Evolutionary conservation across 2,113 vertebrate species (phyloP), one percentile per base, ranked within the genome.

Genomic region (Terrapene triunguis): DNA sequence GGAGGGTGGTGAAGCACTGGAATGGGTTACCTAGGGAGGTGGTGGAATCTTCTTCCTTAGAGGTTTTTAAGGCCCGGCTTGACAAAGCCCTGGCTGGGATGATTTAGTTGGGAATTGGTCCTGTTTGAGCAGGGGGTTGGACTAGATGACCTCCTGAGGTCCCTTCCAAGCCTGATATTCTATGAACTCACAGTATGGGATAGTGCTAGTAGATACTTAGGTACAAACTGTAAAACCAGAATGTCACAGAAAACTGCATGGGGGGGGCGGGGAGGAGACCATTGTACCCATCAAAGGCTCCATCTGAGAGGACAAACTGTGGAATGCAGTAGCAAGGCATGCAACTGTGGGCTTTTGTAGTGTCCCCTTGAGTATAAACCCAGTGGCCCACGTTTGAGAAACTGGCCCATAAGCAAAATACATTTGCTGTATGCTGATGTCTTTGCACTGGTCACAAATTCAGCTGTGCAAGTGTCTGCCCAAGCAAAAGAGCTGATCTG

Each of bases 211-310:
- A 90, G 42, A 86, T 62, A 57, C 42, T 38, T 1, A 1, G 25
- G 48, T 74, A 32, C 35, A 80, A 88, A 78, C 0, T 2, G 74
- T 6, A 54, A 69, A 69, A 38, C 51, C 8, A 55, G 54, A 91
- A 22, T 44, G 3, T 59, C 51, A 72, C 1, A 10, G 78, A 35
- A 62, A 62, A 25, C 2, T 0, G 65, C 62, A 38, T 0, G 21
- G 29, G 35, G 54, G 50, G 81, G 21, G 29, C 29, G 54, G 50
- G 81, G 78, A 44, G 82, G 57, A 83, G 81, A 83, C 65, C 65
- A 1, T 1, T 78, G 74, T 25, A 78, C 11, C 12, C 38, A 76
- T 44, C 42, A 47, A 44, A 13, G 12, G 3, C 24, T 22, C 65
- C 19, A 72, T 10, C 17, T 72, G 35, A 35, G n/a, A 9, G n/a